These are phyloP conservation scores for Gallinago jamesoni DNA, from an alignment of 2,113 vertebrate genomes.

Conservation along the genomic window DNA sequence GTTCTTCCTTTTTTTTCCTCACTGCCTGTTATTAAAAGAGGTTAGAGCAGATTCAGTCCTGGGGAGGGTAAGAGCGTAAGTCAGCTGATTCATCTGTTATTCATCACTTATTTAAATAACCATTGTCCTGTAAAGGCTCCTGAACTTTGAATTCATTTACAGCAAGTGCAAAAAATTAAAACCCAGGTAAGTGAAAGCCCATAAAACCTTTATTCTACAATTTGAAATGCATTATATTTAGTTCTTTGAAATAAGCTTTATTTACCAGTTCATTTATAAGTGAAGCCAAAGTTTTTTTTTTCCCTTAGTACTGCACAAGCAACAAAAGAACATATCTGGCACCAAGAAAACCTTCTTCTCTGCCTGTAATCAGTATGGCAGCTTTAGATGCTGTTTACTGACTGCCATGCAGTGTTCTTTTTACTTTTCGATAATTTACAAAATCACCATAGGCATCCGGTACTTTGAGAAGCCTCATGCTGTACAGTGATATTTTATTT, in stretches of 20 bases:
- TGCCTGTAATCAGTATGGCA: background rate
- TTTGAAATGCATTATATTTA: background rate
- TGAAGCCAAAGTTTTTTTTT: background rate
- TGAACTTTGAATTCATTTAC: background rate
- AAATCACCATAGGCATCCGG: background rate
- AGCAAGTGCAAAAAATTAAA: background rate
- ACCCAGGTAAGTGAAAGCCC: background rate
- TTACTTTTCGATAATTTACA: background rate
- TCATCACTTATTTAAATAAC: background rate
- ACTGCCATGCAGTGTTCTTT: background rate
- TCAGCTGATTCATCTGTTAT: background rate
- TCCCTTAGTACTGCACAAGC: background rate
- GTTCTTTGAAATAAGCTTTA: background rate
- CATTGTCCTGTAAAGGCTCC: background rate
- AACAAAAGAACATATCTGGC: background rate
- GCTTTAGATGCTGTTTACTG: background rate
- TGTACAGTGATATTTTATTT: background rate
- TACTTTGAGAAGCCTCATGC: background rate
- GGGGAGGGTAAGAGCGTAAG: background rate
- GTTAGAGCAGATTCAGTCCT: background rate
- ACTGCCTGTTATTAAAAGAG: background rate
- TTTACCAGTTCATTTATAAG: background rate
- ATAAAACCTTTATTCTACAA: background rate
- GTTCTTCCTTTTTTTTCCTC: background rate
- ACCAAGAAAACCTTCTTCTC: background rate